A percentile compares a stretch with the other conserved stretches of the same genome.
Conservation (phyloP, 2,888 invertebrate species). For the Acronicta psi region DNA sequence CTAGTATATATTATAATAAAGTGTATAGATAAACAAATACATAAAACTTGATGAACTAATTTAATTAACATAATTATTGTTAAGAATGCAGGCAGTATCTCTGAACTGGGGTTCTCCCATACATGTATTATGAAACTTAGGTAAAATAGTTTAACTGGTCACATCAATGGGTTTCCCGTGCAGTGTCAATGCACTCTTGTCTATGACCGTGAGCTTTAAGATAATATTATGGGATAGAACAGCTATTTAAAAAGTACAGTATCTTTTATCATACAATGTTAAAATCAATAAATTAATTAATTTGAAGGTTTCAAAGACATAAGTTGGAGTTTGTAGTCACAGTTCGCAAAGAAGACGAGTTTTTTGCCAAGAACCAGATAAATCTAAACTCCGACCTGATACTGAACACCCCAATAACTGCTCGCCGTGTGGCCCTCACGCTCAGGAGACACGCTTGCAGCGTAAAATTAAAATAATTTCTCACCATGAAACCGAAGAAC, state of each 20-base stretch:
- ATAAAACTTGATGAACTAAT: slow-evolving; percentile 42
- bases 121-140: slow-evolving; percentile 14
- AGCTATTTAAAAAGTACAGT: no score
- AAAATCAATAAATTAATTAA: no score
- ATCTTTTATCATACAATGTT: no score
- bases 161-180: slow-evolving; percentile 15
- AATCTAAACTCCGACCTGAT: no score
- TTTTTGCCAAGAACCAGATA: no score
- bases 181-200: slow-evolving; percentile 28
- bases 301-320: no score
- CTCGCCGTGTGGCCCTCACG: no score
- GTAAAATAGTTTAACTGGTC: slow-evolving; percentile 33
- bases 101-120: slow-evolving; percentile 36
- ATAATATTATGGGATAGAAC: slow-evolving; percentile 8
- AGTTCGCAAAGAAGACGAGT: no score
- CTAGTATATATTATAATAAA: slow-evolving; percentile 4
- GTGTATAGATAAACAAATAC: no score
- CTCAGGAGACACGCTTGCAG: no score
- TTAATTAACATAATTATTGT: slow-evolving; percentile 43
- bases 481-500: not conserved
- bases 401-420: no score
- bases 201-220: not conserved
- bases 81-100: slow-evolving; percentile 27
- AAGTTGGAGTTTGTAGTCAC: no score
- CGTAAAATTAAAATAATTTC: slow-evolving; percentile 18